Base-by-base conservation (phyloP, 2,888 invertebrate genomes). In the Ptycholaimellus sp. region DNA sequence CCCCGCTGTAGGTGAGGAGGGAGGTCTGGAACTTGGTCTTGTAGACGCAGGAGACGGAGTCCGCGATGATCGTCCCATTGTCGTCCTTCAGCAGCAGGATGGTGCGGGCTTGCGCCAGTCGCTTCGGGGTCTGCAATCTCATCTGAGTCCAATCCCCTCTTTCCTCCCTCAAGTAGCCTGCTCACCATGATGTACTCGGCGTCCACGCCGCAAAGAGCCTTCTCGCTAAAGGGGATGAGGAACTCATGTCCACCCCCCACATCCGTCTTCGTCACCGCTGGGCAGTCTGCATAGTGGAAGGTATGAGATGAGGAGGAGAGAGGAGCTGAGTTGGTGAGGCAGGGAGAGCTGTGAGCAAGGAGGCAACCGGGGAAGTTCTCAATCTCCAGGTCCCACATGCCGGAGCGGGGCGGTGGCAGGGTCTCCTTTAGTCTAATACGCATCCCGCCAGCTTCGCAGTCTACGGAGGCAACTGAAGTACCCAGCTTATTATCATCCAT, bases 21-120 rank as follows among this genome's bases (percentile, higher is more conserved):
- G 39, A 39, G 3, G 35, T 31, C 5, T 39, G 30, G 23, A 39
- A 39, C 20, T 31, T 16, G 3, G 39, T 39, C 7, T 36, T 19
- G 31, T 39, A 39, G 4, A 39, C 29, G 25, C 39, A 39, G 16
- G 30, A 30, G 11, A 39, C 36, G 13, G 39, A 39, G 18, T 39
- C 39, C n/a, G 39, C 39, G 22, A 39, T 39, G 5, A 16, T 22
- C 11, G 30, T 35, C 9, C 39, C 35, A 30, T 39, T 39, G 21
- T 33, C 35, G 17, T 39, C 39, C 21, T 30, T 39, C 19, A 39
- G 31, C 18, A 39, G 29, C 20, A 39, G 29, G 3, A 29, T 29
- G 18, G 19, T 21, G 23, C 36, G 25, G 17, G 39, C 35, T 16
- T 13, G 9, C n/a, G 39, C 19, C 13, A 39, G 22, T 36, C 39